Percentiles rank a stretch among this genome's conserved stretches.
Conservation (phyloP, 2,888 invertebrate genomes). For the Melipona beecheii region DNA sequence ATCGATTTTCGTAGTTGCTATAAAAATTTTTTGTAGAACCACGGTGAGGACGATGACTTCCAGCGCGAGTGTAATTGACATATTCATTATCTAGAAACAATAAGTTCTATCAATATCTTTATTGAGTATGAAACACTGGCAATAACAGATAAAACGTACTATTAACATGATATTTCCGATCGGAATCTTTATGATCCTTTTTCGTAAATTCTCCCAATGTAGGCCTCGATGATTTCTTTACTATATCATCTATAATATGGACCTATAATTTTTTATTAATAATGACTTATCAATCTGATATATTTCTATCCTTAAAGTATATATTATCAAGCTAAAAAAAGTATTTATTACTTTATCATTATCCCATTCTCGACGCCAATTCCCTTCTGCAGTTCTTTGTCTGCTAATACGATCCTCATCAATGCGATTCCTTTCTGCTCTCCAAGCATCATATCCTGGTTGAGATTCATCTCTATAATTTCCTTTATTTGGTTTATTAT, state of each 20-base stretch:
- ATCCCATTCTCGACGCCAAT: slow-evolving; percentile 84
- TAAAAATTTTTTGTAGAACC: slow-evolving; percentile 69
- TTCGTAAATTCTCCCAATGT: slow-evolving; percentile 60
- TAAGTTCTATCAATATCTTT: slow-evolving; percentile 7
- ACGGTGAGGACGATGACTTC: slow-evolving; percentile 67
- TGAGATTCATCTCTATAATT: slow-evolving; percentile 72
- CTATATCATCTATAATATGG: slow-evolving; percentile 65
- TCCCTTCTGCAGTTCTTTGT: slow-evolving; percentile 84
- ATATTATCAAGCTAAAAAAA: neutral
- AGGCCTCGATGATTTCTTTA: slow-evolving; percentile 55
- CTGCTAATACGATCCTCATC: slow-evolving; percentile 83
- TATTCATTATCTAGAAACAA: slow-evolving; percentile 69
- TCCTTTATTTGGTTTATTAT: slow-evolving; percentile 61
- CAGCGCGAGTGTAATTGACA: slow-evolving; percentile 66
- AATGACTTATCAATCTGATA: neutral
- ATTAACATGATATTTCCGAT: slow-evolving; percentile 73
- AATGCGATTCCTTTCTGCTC: slow-evolving; percentile 83
- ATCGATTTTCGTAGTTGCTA: slow-evolving; percentile 71
- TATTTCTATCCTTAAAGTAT: neutral
- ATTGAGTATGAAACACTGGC: neutral
- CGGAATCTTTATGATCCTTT: slow-evolving; percentile 74
- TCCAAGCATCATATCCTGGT: slow-evolving; percentile 83
- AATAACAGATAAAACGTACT: slow-evolving; percentile 57
- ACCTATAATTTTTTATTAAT: slow-evolving; percentile 46
- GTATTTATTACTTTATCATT: slow-evolving; percentile 78